phyloP scores from a whole-genome alignment of 2,888 invertebrate genomes.

The Tipula unca region DNA sequence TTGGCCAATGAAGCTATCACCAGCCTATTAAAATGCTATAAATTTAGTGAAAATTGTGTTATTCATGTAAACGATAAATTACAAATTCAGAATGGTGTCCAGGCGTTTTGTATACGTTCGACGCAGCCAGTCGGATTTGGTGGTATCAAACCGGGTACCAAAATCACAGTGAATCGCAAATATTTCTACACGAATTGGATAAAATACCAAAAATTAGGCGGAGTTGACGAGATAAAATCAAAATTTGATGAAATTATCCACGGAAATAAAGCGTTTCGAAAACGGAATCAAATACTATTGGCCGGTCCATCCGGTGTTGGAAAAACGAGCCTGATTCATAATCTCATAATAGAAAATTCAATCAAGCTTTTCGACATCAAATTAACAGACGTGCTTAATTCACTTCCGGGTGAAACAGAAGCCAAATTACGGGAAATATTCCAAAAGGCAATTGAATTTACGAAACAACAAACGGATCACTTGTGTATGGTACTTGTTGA shows the following conservation, averaged over 20 bases:
- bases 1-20: conserved; percentile 25
- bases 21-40: conserved; percentile 30
- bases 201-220: conserved; percentile 24
- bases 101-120: neutral
- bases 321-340: conserved; percentile 47
- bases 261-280: conserved; percentile 21
- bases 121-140: conserved; percentile 27
- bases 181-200: conserved; percentile 24
- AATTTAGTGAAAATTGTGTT: conserved; percentile 27
- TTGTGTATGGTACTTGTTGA: conserved; percentile 41
- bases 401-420: conserved; percentile 48
- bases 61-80: conserved; percentile 27
- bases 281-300: conserved; percentile 24
- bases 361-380: conserved; percentile 43
- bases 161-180: conserved; percentile 29
- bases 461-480: conserved; percentile 24
- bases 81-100: neutral
- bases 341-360: conserved; percentile 41
- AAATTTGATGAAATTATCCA: conserved; percentile 30
- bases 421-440: conserved; percentile 42
- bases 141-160: conserved; percentile 28
- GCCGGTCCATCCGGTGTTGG: conserved; percentile 51
- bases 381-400: conserved; percentile 41
- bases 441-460: conserved; percentile 36
- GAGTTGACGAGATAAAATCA: conserved; percentile 31